These are phyloP conservation scores for Phymatocera aterrima DNA, from an alignment of 2,888 invertebrate genomes.

Conservation along the genomic window DNA sequence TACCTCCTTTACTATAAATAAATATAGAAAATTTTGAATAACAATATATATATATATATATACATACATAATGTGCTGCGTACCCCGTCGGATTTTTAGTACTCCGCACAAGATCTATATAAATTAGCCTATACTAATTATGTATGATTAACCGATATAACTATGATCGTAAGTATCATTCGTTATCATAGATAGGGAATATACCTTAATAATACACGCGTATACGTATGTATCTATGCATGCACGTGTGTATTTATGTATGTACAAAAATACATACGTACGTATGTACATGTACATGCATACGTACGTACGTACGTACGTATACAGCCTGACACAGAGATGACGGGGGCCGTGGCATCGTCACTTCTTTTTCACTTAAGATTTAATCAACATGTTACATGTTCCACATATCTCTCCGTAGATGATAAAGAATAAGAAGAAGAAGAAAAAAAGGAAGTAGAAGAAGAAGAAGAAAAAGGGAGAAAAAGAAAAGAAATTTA, in stretches of 20 bases:
- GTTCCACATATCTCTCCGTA: constrained; percentile 65
- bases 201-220: too few relatives aligned
- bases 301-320: constrained; percentile 43
- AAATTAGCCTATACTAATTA: too few relatives aligned
- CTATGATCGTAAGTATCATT: constrained; percentile 15
- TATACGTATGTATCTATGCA: constrained; percentile 25
- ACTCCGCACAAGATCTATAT: constrained; percentile 20
- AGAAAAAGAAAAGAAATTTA: too few relatives aligned
- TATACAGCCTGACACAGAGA: constrained; percentile 50
- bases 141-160: too few relatives aligned
- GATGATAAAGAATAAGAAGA: too few relatives aligned
- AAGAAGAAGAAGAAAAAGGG: too few relatives aligned
- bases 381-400: constrained; percentile 53
- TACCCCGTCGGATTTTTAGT: constrained; percentile 25
- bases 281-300: background rate
- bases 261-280: background rate
- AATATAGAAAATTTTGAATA: background rate
- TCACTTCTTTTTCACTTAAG: constrained; percentile 51
- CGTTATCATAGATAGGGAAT: too few relatives aligned
- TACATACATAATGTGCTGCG: too few relatives aligned
- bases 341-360: constrained; percentile 46
- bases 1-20: constrained; percentile 4
- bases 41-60: too few relatives aligned
- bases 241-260: background rate
- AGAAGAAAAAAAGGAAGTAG: too few relatives aligned